Evolutionary conservation across 92 coral and sea anemone species (phyloP).

Genomic region (Bergia sp.): DNA sequence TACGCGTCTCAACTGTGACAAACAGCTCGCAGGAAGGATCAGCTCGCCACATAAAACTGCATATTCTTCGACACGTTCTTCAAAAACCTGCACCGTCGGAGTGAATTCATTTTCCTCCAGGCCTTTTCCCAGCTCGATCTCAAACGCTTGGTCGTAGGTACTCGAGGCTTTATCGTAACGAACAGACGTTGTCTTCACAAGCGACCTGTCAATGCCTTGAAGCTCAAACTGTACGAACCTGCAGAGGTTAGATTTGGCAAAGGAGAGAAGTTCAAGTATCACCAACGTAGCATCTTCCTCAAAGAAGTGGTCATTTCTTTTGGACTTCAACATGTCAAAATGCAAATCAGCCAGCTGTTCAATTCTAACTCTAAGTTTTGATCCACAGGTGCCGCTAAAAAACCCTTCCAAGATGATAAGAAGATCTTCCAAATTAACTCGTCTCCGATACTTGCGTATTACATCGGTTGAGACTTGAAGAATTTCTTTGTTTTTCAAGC

Average conservation of each 20-base stretch:
- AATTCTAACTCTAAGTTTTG: constrained; percentile 17
- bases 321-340: not conserved
- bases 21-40: not conserved
- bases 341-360: constrained; percentile 17
- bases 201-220: constrained; percentile 1
- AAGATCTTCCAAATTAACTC: constrained; percentile 2
- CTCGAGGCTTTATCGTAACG: not conserved
- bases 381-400: not conserved
- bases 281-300: constrained; percentile 17
- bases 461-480: not conserved
- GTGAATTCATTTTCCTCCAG: not conserved
- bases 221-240: constrained; percentile 25
- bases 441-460: constrained; percentile 1
- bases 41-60: constrained; percentile 3
- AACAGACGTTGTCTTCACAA: not conserved
- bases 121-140: not conserved
- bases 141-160: constrained; percentile 11
- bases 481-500: not conserved
- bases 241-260: not conserved
- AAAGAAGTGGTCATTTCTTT: not conserved
- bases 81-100: constrained; percentile 24
- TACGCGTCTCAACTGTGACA: not conserved
- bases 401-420: not conserved
- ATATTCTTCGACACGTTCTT: constrained; percentile 5
- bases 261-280: constrained; percentile 11